phyloP scores from a whole-genome alignment of 2,113 vertebrate genomes.

The Albula glossodonta region DNA sequence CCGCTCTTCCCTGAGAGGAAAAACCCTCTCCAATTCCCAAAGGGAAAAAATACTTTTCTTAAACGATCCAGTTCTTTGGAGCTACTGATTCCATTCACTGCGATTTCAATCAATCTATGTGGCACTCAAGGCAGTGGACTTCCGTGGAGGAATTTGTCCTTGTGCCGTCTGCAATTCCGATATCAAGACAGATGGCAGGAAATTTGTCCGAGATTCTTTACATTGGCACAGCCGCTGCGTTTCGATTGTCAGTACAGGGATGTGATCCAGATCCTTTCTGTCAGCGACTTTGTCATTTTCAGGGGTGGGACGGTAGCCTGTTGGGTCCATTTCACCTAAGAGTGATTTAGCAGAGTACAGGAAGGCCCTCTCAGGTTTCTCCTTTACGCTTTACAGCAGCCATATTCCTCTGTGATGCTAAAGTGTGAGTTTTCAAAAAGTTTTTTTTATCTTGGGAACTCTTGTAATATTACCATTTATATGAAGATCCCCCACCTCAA shows the following conservation, averaged over 20 bases:
- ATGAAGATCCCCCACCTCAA: too few relatives aligned
- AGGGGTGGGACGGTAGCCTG: not conserved
- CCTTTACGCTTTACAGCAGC: not conserved
- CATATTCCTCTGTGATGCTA: too few relatives aligned
- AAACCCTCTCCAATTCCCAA: not conserved
- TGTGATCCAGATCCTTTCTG: constrained; percentile 36
- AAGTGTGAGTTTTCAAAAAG: too few relatives aligned
- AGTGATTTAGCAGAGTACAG: not conserved
- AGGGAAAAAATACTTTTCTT: not conserved
- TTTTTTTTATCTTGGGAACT: too few relatives aligned
- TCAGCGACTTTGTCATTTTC: constrained; percentile 38
- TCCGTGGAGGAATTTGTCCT: not conserved
- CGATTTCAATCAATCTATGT: not conserved
- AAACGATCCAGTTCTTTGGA: not conserved
- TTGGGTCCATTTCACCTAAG: not conserved
- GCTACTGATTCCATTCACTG: not conserved
- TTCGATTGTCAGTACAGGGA: not conserved
- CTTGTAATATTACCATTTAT: too few relatives aligned
- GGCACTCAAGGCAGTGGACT: not conserved
- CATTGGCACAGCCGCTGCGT: not conserved
- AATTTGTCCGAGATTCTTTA: not conserved
- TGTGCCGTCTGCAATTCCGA: not conserved
- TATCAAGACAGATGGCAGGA: not conserved
- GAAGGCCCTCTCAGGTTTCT: not conserved
- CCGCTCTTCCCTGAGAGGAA: not conserved